phyloP scores from a whole-genome alignment of 2,888 invertebrate genomes.

The Drosophila phalerata region DNA sequence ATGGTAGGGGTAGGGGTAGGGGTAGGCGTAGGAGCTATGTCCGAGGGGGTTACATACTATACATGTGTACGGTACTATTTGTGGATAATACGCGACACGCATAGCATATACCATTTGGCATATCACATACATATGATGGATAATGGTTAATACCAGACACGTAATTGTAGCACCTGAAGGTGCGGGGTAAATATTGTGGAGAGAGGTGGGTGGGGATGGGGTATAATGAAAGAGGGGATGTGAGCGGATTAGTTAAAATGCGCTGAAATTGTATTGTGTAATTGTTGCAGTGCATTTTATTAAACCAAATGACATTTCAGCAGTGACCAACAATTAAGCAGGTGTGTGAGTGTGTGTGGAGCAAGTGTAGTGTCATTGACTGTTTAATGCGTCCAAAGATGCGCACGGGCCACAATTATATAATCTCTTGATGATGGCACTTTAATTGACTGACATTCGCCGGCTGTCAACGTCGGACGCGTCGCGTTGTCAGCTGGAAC shows the following conservation, averaged over 20 bases:
- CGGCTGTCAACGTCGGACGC: conserved; percentile 44
- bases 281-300: conserved; percentile 54
- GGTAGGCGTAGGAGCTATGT: background rate
- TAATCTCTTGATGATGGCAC: conserved; percentile 70
- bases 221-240: background rate
- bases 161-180: conserved; percentile 48
- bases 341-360: conserved; percentile 11
- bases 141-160: conserved; percentile 38
- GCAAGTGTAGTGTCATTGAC: conserved; percentile 74
- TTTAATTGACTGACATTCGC: conserved; percentile 59
- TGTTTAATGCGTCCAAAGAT: conserved; percentile 67
- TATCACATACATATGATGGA: conserved; percentile 26
- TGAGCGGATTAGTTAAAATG: conserved; percentile 16
- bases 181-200: conserved; percentile 3
- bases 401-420: conserved; percentile 61
- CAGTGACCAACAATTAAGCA: conserved; percentile 3
- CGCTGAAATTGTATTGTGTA: conserved; percentile 51
- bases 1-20: background rate
- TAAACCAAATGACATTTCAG: conserved; percentile 22
- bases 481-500: conserved; percentile 29
- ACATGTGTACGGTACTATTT: conserved; percentile 19
- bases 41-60: conserved; percentile 1
- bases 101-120: conserved; percentile 24
- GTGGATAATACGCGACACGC: conserved; percentile 44
- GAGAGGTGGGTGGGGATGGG: background rate